These are phyloP conservation scores for Holothuria glaberrima DNA, from an alignment of 35 echinoderm and acorn worm species.

Conservation along the genomic window DNA sequence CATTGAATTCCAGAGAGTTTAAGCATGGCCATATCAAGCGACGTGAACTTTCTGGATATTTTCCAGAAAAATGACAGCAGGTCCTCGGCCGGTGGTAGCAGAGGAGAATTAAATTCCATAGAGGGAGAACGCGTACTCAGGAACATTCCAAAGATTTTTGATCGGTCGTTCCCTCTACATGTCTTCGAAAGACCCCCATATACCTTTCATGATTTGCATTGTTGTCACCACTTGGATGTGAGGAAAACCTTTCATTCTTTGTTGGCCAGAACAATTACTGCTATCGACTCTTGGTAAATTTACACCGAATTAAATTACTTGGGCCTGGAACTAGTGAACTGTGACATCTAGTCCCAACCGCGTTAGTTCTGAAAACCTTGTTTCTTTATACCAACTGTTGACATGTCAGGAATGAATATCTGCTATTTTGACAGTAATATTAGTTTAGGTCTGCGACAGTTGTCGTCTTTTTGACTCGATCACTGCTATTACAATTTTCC, in stretches of 20 bases:
- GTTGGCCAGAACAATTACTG: constrained; percentile 32
- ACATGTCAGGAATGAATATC: background rate
- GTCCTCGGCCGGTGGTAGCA: too few species aligned
- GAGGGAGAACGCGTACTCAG: too few species aligned
- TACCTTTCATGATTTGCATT: constrained; percentile 32
- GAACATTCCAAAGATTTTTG: constrained; percentile 45
- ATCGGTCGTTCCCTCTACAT: constrained; percentile 32
- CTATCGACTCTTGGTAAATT: constrained; percentile 25
- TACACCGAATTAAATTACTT: constrained; percentile 34
- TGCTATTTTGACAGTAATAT: too few species aligned
- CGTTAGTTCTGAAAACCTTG: background rate
- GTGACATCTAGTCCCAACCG: background rate
- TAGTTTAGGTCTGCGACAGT: too few species aligned
- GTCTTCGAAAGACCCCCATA: constrained; percentile 10
- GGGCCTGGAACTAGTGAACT: constrained; percentile 6
- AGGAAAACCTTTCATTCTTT: background rate
- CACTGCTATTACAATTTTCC: too few species aligned
- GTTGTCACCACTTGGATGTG: background rate
- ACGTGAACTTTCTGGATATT: too few species aligned
- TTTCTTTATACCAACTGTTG: background rate
- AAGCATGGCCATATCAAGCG: too few species aligned
- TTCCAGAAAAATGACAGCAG: too few species aligned
- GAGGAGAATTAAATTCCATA: too few species aligned
- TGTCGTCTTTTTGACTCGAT: too few species aligned
- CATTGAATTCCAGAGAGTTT: too few species aligned